Base-by-base conservation (phyloP, 2,797 vertebrate genomes). In the Somateria mollissima region DNA sequence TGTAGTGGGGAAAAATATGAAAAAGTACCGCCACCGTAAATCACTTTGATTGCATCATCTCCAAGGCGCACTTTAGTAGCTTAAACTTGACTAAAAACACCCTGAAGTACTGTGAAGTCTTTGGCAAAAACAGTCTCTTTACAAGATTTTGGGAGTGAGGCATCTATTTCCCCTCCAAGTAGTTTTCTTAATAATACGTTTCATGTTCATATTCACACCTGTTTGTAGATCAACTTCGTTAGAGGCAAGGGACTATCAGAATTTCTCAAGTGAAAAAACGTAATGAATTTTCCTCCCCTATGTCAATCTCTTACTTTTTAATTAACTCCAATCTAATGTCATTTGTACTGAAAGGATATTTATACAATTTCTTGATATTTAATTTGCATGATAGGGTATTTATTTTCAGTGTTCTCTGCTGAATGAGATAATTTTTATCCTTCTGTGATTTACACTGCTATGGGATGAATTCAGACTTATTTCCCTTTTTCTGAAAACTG, bases 221-320 rank as follows among this genome's bases (percentile, higher is more conserved):
- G 53, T 71, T 75, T 41, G 1, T 37, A 67, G 69, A 84, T 76
- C 64, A 87, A 24, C 60, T 67, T 72, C 53, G n/a, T 80, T 57
- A 45, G 41, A 47, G 87, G 58, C 60, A 14, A 76, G 74, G 64
- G 73, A 67, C 39, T 64, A 36, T 43, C 60, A 12, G 57, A 81
- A 86, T 79, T 94, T 70, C 83, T 87, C 87, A 27, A 87, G 69
- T 87, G 82, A 78, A 84, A 87, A 86, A 79, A 20, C 14, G 14
- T 77, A 70, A 84, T 87, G 60, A 75, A 75, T 87, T 72, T 89
- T 72, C 73, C 61, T 79, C 22, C 41, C 64, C 43, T 27, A 58
- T 84, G 80, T 58, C 75, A 62, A 21, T 77, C 37, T 81, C 62
- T 77, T 69, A 24, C n/a, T 80, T 87, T 90, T 84, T 90, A 75